Conservation (phyloP, 2,888 invertebrate genomes). For the Heliconius charithonia region DNA sequence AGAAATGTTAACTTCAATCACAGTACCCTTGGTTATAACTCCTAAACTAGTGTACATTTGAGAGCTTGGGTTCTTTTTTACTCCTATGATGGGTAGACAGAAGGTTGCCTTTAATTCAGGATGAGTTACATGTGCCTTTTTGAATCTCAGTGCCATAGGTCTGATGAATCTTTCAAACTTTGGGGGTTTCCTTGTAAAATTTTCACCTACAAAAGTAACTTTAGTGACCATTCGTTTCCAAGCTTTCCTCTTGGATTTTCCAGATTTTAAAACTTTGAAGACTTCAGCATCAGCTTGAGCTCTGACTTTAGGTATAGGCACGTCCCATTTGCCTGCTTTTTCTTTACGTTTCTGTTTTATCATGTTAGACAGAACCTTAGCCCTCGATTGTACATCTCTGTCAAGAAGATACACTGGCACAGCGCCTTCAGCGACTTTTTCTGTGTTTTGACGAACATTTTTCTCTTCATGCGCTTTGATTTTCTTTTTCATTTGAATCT, state of each 20-base stretch:
- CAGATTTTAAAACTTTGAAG: slow-evolving; percentile 95
- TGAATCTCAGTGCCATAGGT: slow-evolving; percentile 98
- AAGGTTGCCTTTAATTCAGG: slow-evolving; percentile 99
- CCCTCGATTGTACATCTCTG: slow-evolving; percentile 95
- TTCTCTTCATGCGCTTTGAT: slow-evolving; percentile 98
- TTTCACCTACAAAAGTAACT: slow-evolving; percentile 98
- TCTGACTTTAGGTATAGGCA: slow-evolving; percentile 98
- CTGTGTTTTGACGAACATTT: slow-evolving; percentile 92
- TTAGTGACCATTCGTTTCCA: slow-evolving; percentile 99
- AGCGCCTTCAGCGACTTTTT: slow-evolving; percentile 94
- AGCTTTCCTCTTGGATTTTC: slow-evolving; percentile 96
- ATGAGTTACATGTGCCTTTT: slow-evolving; percentile 99
- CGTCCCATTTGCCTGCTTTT: slow-evolving; percentile 99
- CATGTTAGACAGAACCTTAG: slow-evolving; percentile 99
- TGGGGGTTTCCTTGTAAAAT: slow-evolving; percentile 99
- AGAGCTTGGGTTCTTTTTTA: slow-evolving; percentile 99
- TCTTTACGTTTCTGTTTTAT: slow-evolving; percentile 99
- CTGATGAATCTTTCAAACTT: slow-evolving; percentile 99
- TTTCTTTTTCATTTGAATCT: slow-evolving; percentile 99
- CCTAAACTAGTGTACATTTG: slow-evolving; percentile 98
- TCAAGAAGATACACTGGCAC: slow-evolving; percentile 98
- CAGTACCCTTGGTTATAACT: slow-evolving; percentile 99
- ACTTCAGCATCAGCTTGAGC: slow-evolving; percentile 99
- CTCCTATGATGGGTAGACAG: slow-evolving; percentile 97
- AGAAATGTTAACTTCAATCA: slow-evolving; percentile 98